Percentiles rank a stretch among this genome's conserved stretches.
Evolutionary conservation across 2,888 invertebrate genomes (phyloP).

Genomic region (Allolobophora icterica): DNA sequence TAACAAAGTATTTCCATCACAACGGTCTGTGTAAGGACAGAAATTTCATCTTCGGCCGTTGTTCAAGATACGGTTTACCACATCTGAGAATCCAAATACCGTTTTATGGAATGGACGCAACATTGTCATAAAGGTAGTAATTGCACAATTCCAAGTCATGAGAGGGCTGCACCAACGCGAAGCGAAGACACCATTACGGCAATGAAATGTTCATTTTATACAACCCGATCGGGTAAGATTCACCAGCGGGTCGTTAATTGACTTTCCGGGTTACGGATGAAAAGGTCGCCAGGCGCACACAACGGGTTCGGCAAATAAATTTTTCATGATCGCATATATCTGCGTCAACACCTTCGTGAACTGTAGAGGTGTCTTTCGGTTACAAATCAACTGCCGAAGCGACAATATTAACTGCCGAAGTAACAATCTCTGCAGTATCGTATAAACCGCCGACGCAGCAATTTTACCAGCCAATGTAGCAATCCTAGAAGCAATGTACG

Average conservation of each 20-base stretch:
- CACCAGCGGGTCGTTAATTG: not conserved
- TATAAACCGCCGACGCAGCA: not conserved
- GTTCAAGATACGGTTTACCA: too few relatives aligned
- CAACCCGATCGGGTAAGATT: not conserved
- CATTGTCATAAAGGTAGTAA: not conserved
- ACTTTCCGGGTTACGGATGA: not conserved
- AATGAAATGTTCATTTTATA: not conserved
- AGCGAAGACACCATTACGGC: not conserved
- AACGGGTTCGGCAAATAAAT: not conserved
- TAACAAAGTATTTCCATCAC: too few relatives aligned
- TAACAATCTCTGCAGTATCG: not conserved
- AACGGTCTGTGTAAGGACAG: too few relatives aligned
- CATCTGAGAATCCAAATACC: not conserved
- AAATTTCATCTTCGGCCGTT: too few relatives aligned
- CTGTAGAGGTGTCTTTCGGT: not conserved
- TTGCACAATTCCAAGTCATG: not conserved
- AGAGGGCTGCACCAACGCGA: not conserved
- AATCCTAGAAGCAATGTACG: conserved; percentile 1
- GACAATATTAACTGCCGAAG: not conserved
- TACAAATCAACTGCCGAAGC: not conserved
- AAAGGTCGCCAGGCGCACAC: not conserved
- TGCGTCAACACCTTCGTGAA: not conserved
- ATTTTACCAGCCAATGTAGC: not conserved
- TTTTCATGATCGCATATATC: not conserved
- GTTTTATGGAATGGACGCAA: not conserved